A percentile compares a stretch with the other conserved stretches of the same genome.
Evolutionary conservation across 1,140 invertebrate genomes (phyloP).

Genomic region (Patella vulgata): DNA sequence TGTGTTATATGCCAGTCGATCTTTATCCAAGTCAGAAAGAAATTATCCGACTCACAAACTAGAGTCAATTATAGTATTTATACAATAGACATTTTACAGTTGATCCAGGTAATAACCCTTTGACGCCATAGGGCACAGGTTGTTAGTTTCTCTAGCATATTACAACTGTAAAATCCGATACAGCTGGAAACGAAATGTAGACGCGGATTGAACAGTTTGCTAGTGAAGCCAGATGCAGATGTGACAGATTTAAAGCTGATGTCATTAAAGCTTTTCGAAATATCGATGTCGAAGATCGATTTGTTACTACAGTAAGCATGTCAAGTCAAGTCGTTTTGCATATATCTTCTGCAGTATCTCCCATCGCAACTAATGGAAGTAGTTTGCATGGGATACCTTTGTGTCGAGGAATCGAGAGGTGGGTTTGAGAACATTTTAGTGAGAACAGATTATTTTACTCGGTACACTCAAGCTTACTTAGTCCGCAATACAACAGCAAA

Average conservation of each 20-base stretch:
- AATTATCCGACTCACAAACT: conserved; percentile 12
- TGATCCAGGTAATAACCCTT: conserved; percentile 13
- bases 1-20: conserved; percentile 35
- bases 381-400: conserved; percentile 26
- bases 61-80: no score
- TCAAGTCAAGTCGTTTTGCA: no score
- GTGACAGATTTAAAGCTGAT: no score
- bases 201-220: conserved; percentile 18
- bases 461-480: conserved; percentile 16
- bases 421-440: conserved; percentile 29
- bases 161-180: conserved; percentile 7
- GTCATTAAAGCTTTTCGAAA: no score
- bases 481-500: conserved; percentile 19
- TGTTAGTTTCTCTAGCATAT: background rate
- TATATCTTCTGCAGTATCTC: no score
- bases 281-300: no score
- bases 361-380: conserved; percentile 22
- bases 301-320: no score
- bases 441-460: conserved; percentile 28
- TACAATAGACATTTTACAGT: conserved; percentile 25
- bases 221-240: no score
- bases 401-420: conserved; percentile 16
- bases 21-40: conserved; percentile 27
- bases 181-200: conserved; percentile 17
- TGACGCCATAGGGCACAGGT: conserved; percentile 8